These are phyloP conservation scores for Saimiri boliviensis DNA, from an alignment of 2,113 vertebrate genomes.

Conservation along the genomic window DNA sequence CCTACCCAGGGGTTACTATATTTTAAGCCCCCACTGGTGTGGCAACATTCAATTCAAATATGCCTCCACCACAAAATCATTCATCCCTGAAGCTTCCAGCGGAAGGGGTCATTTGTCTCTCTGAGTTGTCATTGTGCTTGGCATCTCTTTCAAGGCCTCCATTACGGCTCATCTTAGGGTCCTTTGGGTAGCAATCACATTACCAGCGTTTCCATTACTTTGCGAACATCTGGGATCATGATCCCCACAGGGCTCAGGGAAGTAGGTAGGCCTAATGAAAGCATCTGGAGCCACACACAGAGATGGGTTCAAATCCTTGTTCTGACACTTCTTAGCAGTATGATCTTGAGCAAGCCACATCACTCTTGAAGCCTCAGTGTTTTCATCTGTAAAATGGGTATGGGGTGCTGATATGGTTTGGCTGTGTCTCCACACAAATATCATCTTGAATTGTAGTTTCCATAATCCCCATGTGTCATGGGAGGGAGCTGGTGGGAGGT, in stretches of 20 bases:
- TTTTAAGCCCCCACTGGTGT: not conserved
- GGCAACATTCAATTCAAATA: not conserved
- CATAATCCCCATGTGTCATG: too few relatives aligned
- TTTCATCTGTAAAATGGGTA: constrained; percentile 4
- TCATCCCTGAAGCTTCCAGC: not conserved
- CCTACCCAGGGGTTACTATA: not conserved
- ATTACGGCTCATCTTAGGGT: not conserved
- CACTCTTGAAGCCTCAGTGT: not conserved
- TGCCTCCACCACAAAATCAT: not conserved
- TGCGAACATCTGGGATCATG: not conserved
- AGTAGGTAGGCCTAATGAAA: not conserved
- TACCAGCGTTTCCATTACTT: not conserved
- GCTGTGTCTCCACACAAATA: too few relatives aligned
- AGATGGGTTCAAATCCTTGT: not conserved
- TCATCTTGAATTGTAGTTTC: too few relatives aligned
- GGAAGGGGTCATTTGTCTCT: not conserved
- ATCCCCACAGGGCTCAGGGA: not conserved
- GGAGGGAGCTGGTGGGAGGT: too few relatives aligned
- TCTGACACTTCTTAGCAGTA: not conserved
- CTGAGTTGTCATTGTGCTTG: not conserved
- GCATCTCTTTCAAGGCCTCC: not conserved
- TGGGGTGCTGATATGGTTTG: not conserved
- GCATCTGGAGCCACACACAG: not conserved
- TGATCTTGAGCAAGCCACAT: not conserved
- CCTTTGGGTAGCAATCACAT: not conserved